A percentile compares a stretch with the other conserved stretches of the same genome.
Evolutionary conservation across 2,888 invertebrate species (phyloP).

Genomic region (Polymixis lichenea): DNA sequence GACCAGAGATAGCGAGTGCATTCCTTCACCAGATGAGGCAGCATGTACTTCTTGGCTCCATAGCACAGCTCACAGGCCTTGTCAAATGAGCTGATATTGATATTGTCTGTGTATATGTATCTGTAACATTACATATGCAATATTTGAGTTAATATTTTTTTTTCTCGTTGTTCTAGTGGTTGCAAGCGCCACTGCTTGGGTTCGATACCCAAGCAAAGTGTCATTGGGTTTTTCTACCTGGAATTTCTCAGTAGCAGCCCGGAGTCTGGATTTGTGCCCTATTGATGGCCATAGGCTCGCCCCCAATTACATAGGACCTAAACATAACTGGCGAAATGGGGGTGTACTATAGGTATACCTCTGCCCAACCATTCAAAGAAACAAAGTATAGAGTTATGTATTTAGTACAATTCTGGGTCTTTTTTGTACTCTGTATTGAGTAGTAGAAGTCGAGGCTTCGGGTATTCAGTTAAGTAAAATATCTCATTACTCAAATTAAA

Average conservation of each 20-base stretch:
- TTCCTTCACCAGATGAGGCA: conserved; percentile 95
- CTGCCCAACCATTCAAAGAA: too few species aligned
- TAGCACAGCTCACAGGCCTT: conserved; percentile 97
- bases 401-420: neutral
- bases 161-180: too few species aligned
- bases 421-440: neutral
- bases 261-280: too few species aligned
- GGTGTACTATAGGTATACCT: too few species aligned
- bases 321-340: too few species aligned
- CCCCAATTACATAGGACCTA: too few species aligned
- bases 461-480: neutral
- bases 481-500: neutral
- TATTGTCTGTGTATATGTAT: conserved; percentile 95
- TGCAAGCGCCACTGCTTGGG: too few species aligned
- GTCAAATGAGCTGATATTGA: conserved; percentile 95
- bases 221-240: too few species aligned
- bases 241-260: too few species aligned
- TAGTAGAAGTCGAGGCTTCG: neutral
- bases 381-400: too few species aligned
- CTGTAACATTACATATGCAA: conserved; percentile 80
- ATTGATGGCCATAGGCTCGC: too few species aligned
- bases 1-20: conserved; percentile 96
- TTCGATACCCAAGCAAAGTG: too few species aligned
- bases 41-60: conserved; percentile 96
- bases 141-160: neutral